A percentile compares a stretch with the other conserved stretches of the same genome.
phyloP scores from a whole-genome alignment of 2,797 vertebrate species.

The Ciconia nigra region DNA sequence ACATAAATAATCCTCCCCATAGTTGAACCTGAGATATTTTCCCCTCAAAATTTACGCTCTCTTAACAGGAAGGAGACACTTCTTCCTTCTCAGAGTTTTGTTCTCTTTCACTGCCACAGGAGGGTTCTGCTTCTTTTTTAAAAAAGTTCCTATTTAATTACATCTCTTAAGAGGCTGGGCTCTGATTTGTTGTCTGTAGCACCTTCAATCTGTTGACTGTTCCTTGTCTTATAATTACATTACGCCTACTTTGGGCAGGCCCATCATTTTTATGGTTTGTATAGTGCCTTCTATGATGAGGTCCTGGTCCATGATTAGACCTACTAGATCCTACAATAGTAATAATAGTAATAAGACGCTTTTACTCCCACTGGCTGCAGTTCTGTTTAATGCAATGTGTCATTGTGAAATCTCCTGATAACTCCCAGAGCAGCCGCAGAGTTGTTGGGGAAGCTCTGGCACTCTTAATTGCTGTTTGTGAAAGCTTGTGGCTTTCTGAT shows the following conservation, averaged over 20 bases:
- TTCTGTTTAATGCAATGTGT: background rate
- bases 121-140: background rate
- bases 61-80: background rate
- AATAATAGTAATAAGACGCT: background rate
- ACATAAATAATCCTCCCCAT: background rate
- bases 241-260: background rate
- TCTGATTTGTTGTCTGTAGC: background rate
- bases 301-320: background rate
- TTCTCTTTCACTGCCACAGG: background rate
- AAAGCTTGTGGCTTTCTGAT: conserved; percentile 50
- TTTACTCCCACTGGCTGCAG: background rate
- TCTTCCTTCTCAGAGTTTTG: background rate
- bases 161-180: background rate
- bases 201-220: background rate
- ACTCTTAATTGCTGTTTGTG: conserved; percentile 52
- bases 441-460: conserved; percentile 20
- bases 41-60: background rate
- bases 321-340: background rate
- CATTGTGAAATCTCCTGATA: background rate
- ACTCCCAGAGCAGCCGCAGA: conserved; percentile 17
- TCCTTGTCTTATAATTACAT: background rate
- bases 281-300: background rate
- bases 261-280: background rate
- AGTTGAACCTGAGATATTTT: background rate
- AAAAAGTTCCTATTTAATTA: background rate